A percentile compares a stretch with the other conserved stretches of the same genome.
Evolutionary conservation across 2,113 vertebrate genomes (phyloP).

Genomic region (Chionis minor): DNA sequence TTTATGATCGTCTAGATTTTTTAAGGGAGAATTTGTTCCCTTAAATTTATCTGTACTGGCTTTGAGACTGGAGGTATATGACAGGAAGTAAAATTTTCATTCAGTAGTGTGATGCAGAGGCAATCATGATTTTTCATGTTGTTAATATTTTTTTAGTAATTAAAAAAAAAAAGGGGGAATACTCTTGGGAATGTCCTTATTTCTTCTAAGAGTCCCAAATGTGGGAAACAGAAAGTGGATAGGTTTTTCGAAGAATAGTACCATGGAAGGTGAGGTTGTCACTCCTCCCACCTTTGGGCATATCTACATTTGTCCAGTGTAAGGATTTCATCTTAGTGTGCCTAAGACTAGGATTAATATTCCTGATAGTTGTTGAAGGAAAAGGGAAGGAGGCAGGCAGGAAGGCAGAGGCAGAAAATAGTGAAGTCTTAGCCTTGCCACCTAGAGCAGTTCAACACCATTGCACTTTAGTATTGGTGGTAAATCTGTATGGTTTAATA

Average conservation of each 20-base stretch:
- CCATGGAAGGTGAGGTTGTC: neutral
- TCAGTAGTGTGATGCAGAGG: neutral
- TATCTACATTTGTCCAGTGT: neutral
- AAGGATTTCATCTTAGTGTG: neutral
- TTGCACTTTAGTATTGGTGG: neutral
- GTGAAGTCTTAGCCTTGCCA: neutral
- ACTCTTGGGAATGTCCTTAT: neutral
- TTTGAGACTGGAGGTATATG: neutral
- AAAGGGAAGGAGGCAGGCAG: neutral
- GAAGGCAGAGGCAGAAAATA: neutral
- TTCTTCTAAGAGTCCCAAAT: neutral
- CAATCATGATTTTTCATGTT: neutral
- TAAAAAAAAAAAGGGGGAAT: neutral
- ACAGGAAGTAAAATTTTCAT: neutral
- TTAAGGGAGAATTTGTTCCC: neutral
- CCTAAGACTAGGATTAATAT: neutral
- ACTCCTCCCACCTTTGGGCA: accelerated
- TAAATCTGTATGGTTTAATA: neutral
- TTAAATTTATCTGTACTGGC: neutral
- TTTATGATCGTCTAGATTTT: neutral
- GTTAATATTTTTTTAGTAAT: neutral
- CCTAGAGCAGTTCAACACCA: neutral
- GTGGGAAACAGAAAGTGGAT: neutral
- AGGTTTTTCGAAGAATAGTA: neutral
- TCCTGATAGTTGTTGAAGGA: neutral